Percentiles rank a stretch among this genome's conserved stretches.
Evolutionary conservation across 2,797 vertebrate genomes (phyloP).

Genomic region (Lemur catta): DNA sequence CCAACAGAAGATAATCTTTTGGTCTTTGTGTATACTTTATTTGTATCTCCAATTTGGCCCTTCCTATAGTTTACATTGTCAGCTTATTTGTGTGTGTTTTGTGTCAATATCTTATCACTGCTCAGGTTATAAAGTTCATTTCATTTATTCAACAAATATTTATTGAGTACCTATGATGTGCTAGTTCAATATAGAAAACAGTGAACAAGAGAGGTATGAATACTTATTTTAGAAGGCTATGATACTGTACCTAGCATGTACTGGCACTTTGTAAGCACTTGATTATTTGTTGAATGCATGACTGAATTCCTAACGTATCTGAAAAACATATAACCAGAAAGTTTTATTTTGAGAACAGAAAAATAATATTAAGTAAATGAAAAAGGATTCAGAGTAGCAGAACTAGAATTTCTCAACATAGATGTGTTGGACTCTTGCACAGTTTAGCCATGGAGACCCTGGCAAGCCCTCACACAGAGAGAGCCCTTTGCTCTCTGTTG

Average conservation of each 20-base stretch:
- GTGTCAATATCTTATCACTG: background rate
- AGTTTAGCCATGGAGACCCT: background rate
- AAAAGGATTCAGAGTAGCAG: background rate
- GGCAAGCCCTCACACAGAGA: background rate
- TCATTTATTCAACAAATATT: background rate
- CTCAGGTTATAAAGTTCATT: background rate
- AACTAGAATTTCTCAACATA: background rate
- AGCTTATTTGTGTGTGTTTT: background rate
- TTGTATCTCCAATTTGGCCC: background rate
- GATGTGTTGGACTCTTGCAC: background rate
- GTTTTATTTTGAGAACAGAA: constrained; percentile 28
- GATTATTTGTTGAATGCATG: background rate
- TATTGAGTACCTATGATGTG: background rate
- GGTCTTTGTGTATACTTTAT: background rate
- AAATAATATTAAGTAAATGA: background rate
- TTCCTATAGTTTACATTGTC: background rate
- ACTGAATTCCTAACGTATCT: constrained; percentile 13
- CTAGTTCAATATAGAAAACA: background rate
- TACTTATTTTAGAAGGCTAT: background rate
- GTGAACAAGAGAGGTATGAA: background rate
- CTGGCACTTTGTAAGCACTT: background rate
- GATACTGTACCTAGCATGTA: background rate
- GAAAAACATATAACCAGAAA: background rate
- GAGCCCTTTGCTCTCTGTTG: background rate
- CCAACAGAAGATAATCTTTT: constrained; percentile 1